Conservation (phyloP, 2,113 vertebrate genomes). For the Melierax canorus region DNA sequence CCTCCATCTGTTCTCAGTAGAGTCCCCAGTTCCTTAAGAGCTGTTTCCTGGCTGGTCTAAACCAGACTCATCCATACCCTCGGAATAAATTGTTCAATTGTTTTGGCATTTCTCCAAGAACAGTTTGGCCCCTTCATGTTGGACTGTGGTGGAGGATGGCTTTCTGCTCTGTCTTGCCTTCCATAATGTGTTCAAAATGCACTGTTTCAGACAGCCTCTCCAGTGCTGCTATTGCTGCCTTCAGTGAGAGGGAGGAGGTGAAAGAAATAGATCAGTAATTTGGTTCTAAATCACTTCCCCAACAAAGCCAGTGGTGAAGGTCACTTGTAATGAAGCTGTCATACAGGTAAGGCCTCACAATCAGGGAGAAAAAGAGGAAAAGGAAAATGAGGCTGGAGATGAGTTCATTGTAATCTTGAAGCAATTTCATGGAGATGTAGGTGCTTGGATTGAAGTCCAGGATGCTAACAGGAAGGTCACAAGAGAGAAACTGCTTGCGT, state of each 20-base stretch:
- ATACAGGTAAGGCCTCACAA: not conserved
- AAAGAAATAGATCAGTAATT: conserved; percentile 11
- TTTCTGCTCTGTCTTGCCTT: not conserved
- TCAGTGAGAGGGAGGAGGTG: not conserved
- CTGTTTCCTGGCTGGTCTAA: not conserved
- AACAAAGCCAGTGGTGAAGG: conserved; percentile 41
- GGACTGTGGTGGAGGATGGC: not conserved
- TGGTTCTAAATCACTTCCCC: conserved; percentile 58
- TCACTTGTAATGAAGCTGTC: conserved; percentile 55
- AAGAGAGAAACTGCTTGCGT: not conserved
- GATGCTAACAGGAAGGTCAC: not conserved
- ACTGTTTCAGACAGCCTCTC: not conserved
- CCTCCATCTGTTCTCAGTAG: not conserved
- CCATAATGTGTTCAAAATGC: not conserved
- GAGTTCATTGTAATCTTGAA: not conserved
- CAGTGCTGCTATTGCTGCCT: not conserved
- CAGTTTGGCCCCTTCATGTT: not conserved
- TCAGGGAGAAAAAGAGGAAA: not conserved
- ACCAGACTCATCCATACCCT: not conserved
- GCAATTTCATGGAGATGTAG: not conserved
- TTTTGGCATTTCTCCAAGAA: not conserved
- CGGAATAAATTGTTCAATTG: not conserved
- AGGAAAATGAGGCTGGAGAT: not conserved
- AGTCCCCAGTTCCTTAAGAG: not conserved
- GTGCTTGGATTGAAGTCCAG: not conserved